Percentiles rank a stretch among this genome's conserved stretches.
Conservation (phyloP, 1,140 invertebrate genomes). For the Ceratina calcarata region DNA sequence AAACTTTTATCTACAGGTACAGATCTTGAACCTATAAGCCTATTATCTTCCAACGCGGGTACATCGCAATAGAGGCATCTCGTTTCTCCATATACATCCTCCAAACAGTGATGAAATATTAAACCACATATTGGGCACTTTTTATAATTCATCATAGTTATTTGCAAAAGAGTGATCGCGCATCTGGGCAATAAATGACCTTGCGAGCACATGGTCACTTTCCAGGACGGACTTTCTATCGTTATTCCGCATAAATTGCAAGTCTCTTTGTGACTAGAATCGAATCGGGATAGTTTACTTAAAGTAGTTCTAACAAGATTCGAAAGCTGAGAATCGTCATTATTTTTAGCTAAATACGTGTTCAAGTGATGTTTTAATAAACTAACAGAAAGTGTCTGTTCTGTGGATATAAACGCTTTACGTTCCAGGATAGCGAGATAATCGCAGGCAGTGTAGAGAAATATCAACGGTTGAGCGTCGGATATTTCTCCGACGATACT, state of each 20-base stretch:
- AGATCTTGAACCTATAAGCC: slow-evolving; percentile 48
- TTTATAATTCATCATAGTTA: slow-evolving; percentile 68
- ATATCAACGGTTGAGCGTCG: slow-evolving; percentile 71
- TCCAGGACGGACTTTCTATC: slow-evolving; percentile 69
- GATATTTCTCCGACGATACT: slow-evolving; percentile 67
- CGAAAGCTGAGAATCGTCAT: slow-evolving; percentile 49
- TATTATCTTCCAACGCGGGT: slow-evolving; percentile 65
- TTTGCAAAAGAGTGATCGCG: slow-evolving; percentile 73
- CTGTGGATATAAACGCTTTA: slow-evolving; percentile 40
- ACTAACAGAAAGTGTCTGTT: slow-evolving; percentile 61
- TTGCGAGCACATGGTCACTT: slow-evolving; percentile 60
- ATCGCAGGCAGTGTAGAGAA: slow-evolving; percentile 65
- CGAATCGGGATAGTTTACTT: slow-evolving; percentile 35
- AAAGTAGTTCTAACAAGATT: slow-evolving; percentile 56
- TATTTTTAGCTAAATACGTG: slow-evolving; percentile 69
- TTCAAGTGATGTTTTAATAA: slow-evolving; percentile 73
- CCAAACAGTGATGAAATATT: slow-evolving; percentile 73
- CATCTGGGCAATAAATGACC: slow-evolving; percentile 76
- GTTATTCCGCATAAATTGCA: slow-evolving; percentile 70
- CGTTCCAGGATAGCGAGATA: slow-evolving; percentile 59
- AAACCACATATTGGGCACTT: slow-evolving; percentile 71
- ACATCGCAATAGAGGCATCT: slow-evolving; percentile 75
- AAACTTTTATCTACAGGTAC: slow-evolving; percentile 65
- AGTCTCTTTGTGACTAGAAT: slow-evolving; percentile 54
- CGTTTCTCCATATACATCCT: slow-evolving; percentile 66